phyloP scores from a whole-genome alignment of 2,113 vertebrate genomes.

The Xenopus laevis region DNA sequence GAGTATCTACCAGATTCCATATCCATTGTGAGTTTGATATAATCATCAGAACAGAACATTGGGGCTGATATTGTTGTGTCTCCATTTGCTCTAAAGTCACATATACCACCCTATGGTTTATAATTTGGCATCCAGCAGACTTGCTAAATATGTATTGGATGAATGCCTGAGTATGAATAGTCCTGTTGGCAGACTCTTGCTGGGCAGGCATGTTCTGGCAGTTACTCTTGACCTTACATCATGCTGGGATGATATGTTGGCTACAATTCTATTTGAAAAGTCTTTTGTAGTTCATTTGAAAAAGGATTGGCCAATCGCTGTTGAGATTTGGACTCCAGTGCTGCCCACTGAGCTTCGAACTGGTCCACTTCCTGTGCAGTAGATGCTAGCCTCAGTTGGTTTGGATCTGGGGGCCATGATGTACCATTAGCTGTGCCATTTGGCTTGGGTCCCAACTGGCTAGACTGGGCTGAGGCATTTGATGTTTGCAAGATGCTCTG shows the following conservation, averaged over 20 bases:
- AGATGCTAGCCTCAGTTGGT: slow-evolving; percentile 52
- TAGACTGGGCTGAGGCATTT: slow-evolving; percentile 51
- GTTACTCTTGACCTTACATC: slow-evolving; percentile 6
- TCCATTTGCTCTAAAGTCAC: slow-evolving; percentile 1
- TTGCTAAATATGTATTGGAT: not conserved
- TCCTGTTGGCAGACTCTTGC: slow-evolving; percentile 14
- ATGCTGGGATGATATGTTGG: slow-evolving; percentile 9
- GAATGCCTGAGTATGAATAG: not conserved
- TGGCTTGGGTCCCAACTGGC: slow-evolving; percentile 51
- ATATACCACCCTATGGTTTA: not conserved
- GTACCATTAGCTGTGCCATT: slow-evolving; percentile 59
- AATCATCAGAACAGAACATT: not conserved
- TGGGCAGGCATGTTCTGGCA: slow-evolving; percentile 6
- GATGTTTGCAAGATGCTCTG: slow-evolving; percentile 49
- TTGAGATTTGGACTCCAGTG: slow-evolving; percentile 74
- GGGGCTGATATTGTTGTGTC: not conserved
- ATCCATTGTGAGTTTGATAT: not conserved
- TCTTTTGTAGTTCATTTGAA: slow-evolving; percentile 83
- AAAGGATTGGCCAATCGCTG: slow-evolving; percentile 77
- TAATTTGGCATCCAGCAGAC: not conserved
- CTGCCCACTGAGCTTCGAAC: slow-evolving; percentile 89
- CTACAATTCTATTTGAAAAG: slow-evolving; percentile 89
- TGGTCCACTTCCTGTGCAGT: slow-evolving; percentile 73
- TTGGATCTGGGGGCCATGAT: slow-evolving; percentile 74
- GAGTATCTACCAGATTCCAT: not conserved